Base-by-base conservation (phyloP, 2,888 invertebrate genomes). In the Cataglyphis livida region DNA sequence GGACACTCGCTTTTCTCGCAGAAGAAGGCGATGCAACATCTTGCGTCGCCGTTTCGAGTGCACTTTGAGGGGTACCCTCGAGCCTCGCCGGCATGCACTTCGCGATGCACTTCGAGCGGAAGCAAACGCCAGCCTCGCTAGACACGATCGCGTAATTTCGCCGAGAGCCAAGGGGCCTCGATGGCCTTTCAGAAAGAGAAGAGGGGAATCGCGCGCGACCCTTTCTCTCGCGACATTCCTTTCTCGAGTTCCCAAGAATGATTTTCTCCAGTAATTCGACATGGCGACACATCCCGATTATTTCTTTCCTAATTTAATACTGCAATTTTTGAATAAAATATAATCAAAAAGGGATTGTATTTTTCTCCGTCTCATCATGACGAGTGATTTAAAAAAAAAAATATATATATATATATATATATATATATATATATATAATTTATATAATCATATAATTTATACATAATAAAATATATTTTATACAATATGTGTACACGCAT, bases 111-210 rank as follows among this genome's bases (percentile, higher is more conserved):
- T 71, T 79, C 5, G 35, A 35, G 71, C 48, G 78, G 71, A 71
- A 78, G 59, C 75, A 15, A 66, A 66, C 78, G 57, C 66, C 76
- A 51, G 59, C n/a, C 51, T 21, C 59, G 15, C 12, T 44, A 70
- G 71, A 44, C 59, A 61, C 78, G 71, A 35, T 79, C 71, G 59
- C 48, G 71, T 61, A 79, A 79, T 79, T 79, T 79, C 9, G 48
- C 25, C 59, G 48, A 71, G 59, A 18, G 35, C 59, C 71, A 71
- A 71, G 61, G 59, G 35, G 32, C n/a, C 59, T 78, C 59, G 57
- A 66, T 76, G 70, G 59, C 35, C 25, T 78, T 61, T 48, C 71
- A 61, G 4, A 70, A 61, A n/a, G 35, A 44, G 38, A 61, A 71
- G 35, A 48, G 44, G 59, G 35, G 32, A 41, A 28, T 25, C 65